Percentiles rank a stretch among this genome's conserved stretches.
These are phyloP conservation scores for Tetrao urogallus DNA, from an alignment of 2,113 vertebrate species.

Conservation along the genomic window DNA sequence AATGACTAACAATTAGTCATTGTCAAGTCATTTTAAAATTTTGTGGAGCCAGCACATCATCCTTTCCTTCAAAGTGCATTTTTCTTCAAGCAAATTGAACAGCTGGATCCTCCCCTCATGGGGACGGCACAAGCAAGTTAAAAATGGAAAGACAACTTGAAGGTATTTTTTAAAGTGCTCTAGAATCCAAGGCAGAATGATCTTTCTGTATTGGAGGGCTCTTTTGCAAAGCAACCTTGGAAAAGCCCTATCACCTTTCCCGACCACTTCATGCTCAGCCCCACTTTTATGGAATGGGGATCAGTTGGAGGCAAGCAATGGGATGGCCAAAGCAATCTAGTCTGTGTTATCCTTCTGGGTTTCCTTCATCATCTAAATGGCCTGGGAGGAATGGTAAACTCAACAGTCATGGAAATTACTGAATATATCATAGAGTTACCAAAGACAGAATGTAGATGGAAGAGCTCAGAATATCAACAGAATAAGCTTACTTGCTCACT, in stretches of 20 bases:
- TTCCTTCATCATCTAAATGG: background rate
- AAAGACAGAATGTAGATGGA: background rate
- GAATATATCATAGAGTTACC: background rate
- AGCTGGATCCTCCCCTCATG: background rate
- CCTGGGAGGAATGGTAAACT: background rate
- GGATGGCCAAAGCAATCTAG: background rate
- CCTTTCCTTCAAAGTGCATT: background rate
- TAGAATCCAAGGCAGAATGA: background rate
- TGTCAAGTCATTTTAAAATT: background rate
- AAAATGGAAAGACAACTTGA: background rate
- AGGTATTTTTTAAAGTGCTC: background rate
- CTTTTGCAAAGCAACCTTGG: background rate
- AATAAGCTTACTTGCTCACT: background rate
- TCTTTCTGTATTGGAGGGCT: background rate
- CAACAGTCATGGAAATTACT: background rate
- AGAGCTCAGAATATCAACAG: background rate
- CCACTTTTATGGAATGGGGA: background rate
- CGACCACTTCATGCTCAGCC: background rate
- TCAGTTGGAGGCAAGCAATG: rapidly evolving
- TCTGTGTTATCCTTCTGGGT: background rate
- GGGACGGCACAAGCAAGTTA: background rate
- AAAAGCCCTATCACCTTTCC: background rate
- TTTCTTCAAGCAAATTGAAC: background rate
- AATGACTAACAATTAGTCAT: background rate
- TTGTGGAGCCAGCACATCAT: background rate